These are phyloP conservation scores for Wiebesia pumilae DNA, from an alignment of 1,140 invertebrate genomes.

Conservation along the genomic window DNA sequence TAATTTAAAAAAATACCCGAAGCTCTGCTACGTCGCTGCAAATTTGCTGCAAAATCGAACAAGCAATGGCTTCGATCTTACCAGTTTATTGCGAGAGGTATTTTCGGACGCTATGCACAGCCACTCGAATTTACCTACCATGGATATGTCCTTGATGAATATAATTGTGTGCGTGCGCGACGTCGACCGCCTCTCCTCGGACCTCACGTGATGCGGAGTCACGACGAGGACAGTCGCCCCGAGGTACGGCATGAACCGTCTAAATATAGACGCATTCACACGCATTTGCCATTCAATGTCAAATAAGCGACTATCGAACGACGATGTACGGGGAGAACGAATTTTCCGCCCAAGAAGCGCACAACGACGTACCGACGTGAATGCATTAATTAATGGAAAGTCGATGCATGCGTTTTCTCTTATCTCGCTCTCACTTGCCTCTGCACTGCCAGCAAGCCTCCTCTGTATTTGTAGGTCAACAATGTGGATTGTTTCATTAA, in stretches of 20 bases:
- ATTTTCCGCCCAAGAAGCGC: not conserved
- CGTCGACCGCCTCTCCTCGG: not conserved
- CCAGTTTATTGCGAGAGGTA: not conserved
- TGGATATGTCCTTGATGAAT: slow-evolving; percentile 7
- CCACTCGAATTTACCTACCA: slow-evolving; percentile 4
- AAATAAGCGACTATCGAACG: slow-evolving; percentile 8
- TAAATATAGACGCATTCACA: slow-evolving; percentile 39
- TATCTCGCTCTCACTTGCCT: not conserved
- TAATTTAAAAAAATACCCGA: too few species aligned
- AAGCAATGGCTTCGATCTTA: not conserved
- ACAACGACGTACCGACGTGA: not conserved
- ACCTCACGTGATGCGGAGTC: not conserved
- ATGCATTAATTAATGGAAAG: not conserved
- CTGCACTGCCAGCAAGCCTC: not conserved
- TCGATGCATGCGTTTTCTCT: not conserved
- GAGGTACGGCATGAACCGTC: not conserved
- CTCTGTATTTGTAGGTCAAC: not conserved
- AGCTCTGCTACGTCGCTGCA: too few species aligned
- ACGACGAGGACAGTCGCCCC: slow-evolving; percentile 43
- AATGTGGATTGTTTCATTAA: not conserved
- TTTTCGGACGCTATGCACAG: not conserved
- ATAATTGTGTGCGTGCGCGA: not conserved
- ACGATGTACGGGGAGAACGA: not conserved
- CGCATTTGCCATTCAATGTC: slow-evolving; percentile 33
- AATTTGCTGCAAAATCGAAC: not conserved